Base-by-base conservation (phyloP, 1,140 invertebrate species). In the Anastatus disparis region DNA sequence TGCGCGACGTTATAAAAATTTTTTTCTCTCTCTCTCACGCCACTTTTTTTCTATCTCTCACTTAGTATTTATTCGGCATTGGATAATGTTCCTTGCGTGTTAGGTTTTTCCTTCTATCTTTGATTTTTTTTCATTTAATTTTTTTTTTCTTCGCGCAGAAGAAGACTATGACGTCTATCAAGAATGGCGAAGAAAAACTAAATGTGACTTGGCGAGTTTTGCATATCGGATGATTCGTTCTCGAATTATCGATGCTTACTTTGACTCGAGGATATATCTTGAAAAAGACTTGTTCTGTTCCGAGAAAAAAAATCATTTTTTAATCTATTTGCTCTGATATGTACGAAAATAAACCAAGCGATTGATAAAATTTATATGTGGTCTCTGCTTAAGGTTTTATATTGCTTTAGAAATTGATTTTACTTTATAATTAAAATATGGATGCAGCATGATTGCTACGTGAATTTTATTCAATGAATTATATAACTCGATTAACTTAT, bases 391-490 rank as follows among this genome's bases (percentile, higher is more conserved):
- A 17, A n/a, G 20, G 17, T 15, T 10, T 42, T 15, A 17, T 29
- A 29, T 27, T 15, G 17, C 13, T 26, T 0, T 61, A 2, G 35
- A n/a, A n/a, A 48, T 48, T 48, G 22, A 63, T 50, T 48, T 63
- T 50, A 48, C 26, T 31, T 63, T 63, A 31, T 35, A 63, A 63
- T 48, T 35, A 22, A 24, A n/a, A 24, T 24, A 2, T 3, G 26
- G n/a, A 35, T 50, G 6, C 2, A 3, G 3, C 1, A 29, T 8
- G 2, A 62, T 48, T 62, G 12, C 22, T 8, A 10, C 38, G 17
- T 10, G 9, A 26, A 48, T 48, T 31, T 22, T 48, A 63, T 50
- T 20, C 9, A 48, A 48, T 62, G 44, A 48, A 63, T 50, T 50
- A 24, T 63, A n/a, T 44, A 50, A 63, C 22, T 62, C 17, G 17